Evolutionary conservation across 1,140 invertebrate genomes (phyloP).

Genomic region (Neodiprion lecontei): DNA sequence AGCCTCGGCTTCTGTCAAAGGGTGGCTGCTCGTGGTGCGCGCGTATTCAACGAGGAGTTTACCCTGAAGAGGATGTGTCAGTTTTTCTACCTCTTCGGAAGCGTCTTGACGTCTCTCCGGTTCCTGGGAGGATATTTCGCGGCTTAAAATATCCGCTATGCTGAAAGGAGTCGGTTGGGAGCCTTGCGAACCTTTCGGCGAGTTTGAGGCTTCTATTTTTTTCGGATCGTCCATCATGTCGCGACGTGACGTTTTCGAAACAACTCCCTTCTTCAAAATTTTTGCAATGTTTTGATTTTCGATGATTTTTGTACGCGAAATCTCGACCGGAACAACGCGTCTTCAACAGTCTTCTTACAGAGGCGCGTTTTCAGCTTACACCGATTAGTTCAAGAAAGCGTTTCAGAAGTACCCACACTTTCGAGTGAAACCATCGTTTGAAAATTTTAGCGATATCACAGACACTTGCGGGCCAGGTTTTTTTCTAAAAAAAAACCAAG

Average conservation of each 20-base stretch:
- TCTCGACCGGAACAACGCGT: neutral
- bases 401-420: no score
- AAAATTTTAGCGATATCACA: no score
- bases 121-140: slow-evolving; percentile 14
- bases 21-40: neutral
- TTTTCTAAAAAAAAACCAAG: no score
- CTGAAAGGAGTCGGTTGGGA: slow-evolving; percentile 56
- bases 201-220: slow-evolving; percentile 37
- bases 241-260: neutral
- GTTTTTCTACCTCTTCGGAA: neutral
- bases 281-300: no score
- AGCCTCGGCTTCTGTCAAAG: slow-evolving; percentile 7
- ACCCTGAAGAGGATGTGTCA: neutral
- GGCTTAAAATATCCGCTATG: slow-evolving; percentile 57
- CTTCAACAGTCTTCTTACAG: neutral
- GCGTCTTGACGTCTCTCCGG: neutral
- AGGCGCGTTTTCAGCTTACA: neutral
- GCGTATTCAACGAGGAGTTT: neutral
- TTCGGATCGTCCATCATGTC: slow-evolving; percentile 21
- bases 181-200: slow-evolving; percentile 43
- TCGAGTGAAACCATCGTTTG: no score
- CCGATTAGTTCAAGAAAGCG: no score
- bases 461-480: no score
- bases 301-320: neutral
- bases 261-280: no score